Percentiles rank a stretch among this genome's conserved stretches.
Evolutionary conservation across 1,140 invertebrate species (phyloP).

Genomic region (Drosophila tropicalis): DNA sequence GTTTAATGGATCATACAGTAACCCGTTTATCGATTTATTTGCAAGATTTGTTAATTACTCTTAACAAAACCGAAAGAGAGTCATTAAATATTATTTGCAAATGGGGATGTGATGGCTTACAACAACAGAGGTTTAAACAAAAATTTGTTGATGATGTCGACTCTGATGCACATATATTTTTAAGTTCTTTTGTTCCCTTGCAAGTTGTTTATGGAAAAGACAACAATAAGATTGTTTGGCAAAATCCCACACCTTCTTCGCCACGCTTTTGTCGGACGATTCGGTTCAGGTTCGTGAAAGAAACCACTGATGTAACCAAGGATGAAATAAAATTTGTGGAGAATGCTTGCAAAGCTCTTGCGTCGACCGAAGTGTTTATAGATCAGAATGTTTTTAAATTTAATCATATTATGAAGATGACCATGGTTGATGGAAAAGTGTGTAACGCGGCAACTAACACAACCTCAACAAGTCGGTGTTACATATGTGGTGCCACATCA

Average conservation of each 20-base stretch:
- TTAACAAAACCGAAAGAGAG: too few relatives aligned
- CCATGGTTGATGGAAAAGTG: slow-evolving; percentile 7
- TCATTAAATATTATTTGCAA: too few relatives aligned
- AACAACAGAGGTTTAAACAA: too few relatives aligned
- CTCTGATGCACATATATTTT: slow-evolving; percentile 13
- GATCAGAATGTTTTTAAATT: too few relatives aligned
- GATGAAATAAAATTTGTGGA: slow-evolving; percentile 5
- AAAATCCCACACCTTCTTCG: slow-evolving; percentile 3
- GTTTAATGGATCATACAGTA: too few relatives aligned
- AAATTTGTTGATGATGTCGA: too few relatives aligned
- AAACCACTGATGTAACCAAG: slow-evolving; percentile 4
- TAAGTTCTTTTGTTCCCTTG: slow-evolving; percentile 11
- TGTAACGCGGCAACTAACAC: neutral
- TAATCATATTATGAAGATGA: neutral
- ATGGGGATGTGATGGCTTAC: neutral
- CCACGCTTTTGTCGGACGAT: neutral
- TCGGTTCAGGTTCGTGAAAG: slow-evolving; percentile 1
- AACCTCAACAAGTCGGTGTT: slow-evolving; percentile 2
- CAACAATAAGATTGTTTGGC: neutral
- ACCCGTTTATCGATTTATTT: too few relatives aligned
- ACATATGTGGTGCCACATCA: slow-evolving; percentile 6
- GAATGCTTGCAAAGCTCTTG: too few relatives aligned
- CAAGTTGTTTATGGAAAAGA: slow-evolving; percentile 5
- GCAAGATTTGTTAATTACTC: too few relatives aligned
- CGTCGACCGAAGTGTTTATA: too few relatives aligned